Evolutionary conservation across 2,888 invertebrate genomes (phyloP), one percentile per base, ranked within the genome.

Genomic region (Leptogaster cylindrica): DNA sequence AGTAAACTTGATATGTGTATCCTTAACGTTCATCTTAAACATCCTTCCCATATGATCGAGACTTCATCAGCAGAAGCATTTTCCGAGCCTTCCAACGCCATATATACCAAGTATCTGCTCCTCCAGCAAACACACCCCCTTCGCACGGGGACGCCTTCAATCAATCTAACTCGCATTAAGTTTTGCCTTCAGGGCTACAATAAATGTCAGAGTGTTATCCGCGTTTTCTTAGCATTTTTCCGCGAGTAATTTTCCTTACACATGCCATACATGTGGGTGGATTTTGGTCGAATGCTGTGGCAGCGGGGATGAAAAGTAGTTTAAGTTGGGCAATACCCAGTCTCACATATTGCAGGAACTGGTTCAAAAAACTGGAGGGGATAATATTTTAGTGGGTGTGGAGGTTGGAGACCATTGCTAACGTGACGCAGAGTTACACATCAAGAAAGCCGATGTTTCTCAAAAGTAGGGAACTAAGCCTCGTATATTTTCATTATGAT

Each of bases 151-250:
- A 16, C 20, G 36, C 23, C 28, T 31, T 16, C 31, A 14, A 31
- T 55, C 55, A 55, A 55, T 55, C 36, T 55, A 55, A 14, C 23
- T 12, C 8, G 55, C 55, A 55, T 55, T 55, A 55, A 25, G 55
- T 55, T 55, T 23, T 23, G 55, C 55, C 55, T 52, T 55, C 33
- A 55, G 55, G 55, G 18, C 55, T 39, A 36, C 55, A 55, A 55
- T 55, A 55, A 55, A 55, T 55, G 55, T 55, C 55, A 55, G 55
- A 36, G 55, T 20, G 23, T 55, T 55, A 55, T 55, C 55, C 55
- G 23, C 55, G 39, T 55, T 55, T 55, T 55, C 23, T 33, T 18
- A 14, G 36, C 39, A 36, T 55, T 55, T 55, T 55, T 36, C 55
- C 33, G 55, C 25, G 23, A 36, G 55, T 55, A 55, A 55, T 55